Percentiles rank a stretch among this genome's conserved stretches.
phyloP scores from a whole-genome alignment of 23 tunicate genomes.

The Halocynthia aurantium region DNA sequence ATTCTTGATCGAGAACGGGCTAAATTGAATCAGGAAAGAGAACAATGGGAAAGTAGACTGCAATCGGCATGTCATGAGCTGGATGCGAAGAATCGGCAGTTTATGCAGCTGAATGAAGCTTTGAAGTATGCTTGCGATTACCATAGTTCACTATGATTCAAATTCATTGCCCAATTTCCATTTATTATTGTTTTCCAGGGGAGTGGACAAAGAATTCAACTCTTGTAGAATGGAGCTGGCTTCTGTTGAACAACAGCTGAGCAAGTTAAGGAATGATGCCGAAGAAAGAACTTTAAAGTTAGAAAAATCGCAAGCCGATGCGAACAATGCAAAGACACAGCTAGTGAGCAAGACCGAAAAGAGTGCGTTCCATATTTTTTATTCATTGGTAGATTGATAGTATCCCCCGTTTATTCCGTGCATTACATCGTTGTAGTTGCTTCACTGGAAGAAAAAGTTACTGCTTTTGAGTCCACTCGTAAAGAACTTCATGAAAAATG shows the following conservation, averaged over 20 bases:
- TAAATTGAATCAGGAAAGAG: slow-evolving; percentile 12
- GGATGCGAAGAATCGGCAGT: slow-evolving; percentile 50
- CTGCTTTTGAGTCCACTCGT: too few species aligned
- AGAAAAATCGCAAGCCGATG: slow-evolving; percentile 34
- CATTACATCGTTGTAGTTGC: neutral
- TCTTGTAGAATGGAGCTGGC: slow-evolving; percentile 37
- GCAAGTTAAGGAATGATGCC: slow-evolving; percentile 11
- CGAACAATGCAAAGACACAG: slow-evolving; percentile 46
- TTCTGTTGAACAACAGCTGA: slow-evolving; percentile 25
- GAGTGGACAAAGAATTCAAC: slow-evolving; percentile 51
- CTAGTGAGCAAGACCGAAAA: slow-evolving; percentile 45
- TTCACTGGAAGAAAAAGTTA: too few species aligned
- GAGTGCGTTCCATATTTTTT: slow-evolving; percentile 9
- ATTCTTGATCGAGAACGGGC: slow-evolving; percentile 6
- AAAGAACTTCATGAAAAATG: too few species aligned
- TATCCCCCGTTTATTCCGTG: neutral
- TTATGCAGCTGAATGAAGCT: slow-evolving; percentile 40
- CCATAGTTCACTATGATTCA: too few species aligned
- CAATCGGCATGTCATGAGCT: slow-evolving; percentile 47
- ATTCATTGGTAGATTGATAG: neutral
- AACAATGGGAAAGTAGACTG: slow-evolving; percentile 34
- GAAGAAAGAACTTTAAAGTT: slow-evolving; percentile 14
- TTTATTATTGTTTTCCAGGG: slow-evolving; percentile 3
- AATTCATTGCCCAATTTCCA: too few species aligned
- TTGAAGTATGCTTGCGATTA: slow-evolving; percentile 31